Percentiles rank a stretch among this genome's conserved stretches.
These are phyloP conservation scores for Sarcophaga variegata DNA, from an alignment of 2,888 invertebrate genomes.

Conservation along the genomic window DNA sequence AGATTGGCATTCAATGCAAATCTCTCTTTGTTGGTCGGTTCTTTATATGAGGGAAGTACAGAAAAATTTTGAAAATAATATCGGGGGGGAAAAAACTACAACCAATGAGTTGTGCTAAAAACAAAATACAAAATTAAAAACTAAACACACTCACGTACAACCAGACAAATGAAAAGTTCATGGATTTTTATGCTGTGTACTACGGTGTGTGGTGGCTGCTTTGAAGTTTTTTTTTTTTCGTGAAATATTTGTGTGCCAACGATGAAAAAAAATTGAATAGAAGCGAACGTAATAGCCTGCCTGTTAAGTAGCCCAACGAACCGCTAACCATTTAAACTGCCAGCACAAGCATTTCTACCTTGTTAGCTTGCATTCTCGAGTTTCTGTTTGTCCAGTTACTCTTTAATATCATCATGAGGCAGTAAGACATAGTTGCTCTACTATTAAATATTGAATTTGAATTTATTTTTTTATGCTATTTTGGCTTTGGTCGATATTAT, in stretches of 20 bases:
- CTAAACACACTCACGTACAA: not conserved
- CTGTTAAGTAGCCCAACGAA: not conserved
- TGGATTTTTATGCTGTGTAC: conserved; percentile 36
- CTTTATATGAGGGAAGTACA: not conserved
- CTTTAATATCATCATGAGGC: not conserved
- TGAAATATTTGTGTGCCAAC: conserved; percentile 45
- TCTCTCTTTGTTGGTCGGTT: no score
- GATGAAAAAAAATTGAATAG: conserved; percentile 20
- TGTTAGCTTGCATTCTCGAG: conserved; percentile 46
- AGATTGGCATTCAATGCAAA: no score
- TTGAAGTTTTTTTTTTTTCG: conserved; percentile 39
- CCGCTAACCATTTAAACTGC: not conserved
- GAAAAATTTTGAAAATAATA: not conserved
- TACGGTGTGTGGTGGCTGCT: not conserved
- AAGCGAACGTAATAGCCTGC: conserved; percentile 8
- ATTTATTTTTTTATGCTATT: conserved; percentile 23
- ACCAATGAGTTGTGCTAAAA: conserved; percentile 25
- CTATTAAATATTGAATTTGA: conserved; percentile 45
- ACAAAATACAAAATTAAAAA: not conserved
- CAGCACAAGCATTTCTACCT: conserved; percentile 11
- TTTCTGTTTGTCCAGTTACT: conserved; percentile 53
- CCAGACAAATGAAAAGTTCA: conserved; percentile 47
- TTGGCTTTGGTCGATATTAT: conserved; percentile 20
- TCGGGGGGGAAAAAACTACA: not conserved
- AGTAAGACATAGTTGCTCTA: not conserved